Conservation (phyloP, 2,797 vertebrate genomes). For the Gobio occitaniae region DNA sequence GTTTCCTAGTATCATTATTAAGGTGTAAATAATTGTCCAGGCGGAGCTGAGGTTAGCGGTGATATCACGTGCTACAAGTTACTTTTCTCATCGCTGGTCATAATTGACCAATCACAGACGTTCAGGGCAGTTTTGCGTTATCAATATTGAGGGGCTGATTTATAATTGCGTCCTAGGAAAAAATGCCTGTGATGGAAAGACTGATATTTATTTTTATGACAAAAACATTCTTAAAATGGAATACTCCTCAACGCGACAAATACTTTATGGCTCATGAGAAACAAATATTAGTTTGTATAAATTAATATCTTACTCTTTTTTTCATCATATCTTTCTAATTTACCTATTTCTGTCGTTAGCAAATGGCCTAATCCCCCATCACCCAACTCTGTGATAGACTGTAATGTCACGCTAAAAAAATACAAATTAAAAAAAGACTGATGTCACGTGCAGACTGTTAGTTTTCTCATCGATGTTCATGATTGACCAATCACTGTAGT, state of each 20-base stretch:
- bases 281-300: background rate
- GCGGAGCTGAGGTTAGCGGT: accelerated
- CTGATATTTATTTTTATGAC: background rate
- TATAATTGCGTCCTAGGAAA: background rate
- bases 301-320: background rate
- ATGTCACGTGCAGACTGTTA: background rate
- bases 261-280: background rate
- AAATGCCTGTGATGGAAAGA: background rate
- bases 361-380: background rate
- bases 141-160: background rate
- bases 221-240: background rate
- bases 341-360: background rate
- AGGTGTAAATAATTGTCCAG: background rate
- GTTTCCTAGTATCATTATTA: background rate
- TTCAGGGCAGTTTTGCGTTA: background rate
- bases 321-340: background rate
- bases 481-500: background rate
- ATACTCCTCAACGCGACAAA: background rate
- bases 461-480: background rate
- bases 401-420: too few species aligned
- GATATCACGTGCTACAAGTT: background rate
- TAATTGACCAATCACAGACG: background rate
- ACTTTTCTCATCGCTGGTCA: background rate
- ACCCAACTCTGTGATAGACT: too few species aligned
- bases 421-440: too few species aligned